Conservation (phyloP, 1,140 invertebrate species). For the Zaprionus africanus region DNA sequence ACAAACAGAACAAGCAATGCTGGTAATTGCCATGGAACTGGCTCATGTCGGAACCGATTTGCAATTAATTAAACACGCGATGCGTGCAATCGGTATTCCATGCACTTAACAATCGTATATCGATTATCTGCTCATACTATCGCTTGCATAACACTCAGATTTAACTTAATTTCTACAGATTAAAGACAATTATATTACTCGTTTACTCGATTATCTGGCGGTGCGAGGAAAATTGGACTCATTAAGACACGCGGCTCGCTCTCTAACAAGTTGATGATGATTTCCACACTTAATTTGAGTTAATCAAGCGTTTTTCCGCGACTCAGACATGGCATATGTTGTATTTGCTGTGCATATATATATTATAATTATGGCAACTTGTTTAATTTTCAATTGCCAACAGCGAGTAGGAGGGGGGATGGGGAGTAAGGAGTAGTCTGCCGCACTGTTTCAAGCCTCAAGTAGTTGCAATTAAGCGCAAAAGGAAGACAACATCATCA, state of each 20-base stretch:
- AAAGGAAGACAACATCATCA: conserved; percentile 59
- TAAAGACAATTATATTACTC: not conserved
- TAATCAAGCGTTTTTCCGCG: conserved; percentile 49
- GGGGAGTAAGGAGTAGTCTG: not conserved
- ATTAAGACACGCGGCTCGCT: conserved; percentile 27
- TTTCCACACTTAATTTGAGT: conserved; percentile 70
- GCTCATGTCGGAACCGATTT: not conserved
- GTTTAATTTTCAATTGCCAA: conserved; percentile 62
- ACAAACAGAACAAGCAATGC: not conserved
- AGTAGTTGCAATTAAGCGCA: conserved; percentile 74
- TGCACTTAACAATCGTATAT: not conserved
- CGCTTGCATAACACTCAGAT: conserved; percentile 3
- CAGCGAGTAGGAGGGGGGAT: not conserved
- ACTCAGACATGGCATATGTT: not conserved
- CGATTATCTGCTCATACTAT: not conserved
- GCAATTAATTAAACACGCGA: not conserved
- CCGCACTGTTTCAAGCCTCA: conserved; percentile 56
- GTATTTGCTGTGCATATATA: conserved; percentile 25
- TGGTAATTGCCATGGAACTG: not conserved
- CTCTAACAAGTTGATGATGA: conserved; percentile 62
- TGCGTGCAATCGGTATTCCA: not conserved
- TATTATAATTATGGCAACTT: conserved; percentile 68
- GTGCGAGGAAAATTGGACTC: conserved; percentile 19
- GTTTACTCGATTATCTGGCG: conserved; percentile 21
- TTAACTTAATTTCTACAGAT: conserved; percentile 8